Evolutionary conservation across 2,888 invertebrate genomes (phyloP), one percentile per base, ranked within the genome.

Genomic region (Nemoura dubitans): DNA sequence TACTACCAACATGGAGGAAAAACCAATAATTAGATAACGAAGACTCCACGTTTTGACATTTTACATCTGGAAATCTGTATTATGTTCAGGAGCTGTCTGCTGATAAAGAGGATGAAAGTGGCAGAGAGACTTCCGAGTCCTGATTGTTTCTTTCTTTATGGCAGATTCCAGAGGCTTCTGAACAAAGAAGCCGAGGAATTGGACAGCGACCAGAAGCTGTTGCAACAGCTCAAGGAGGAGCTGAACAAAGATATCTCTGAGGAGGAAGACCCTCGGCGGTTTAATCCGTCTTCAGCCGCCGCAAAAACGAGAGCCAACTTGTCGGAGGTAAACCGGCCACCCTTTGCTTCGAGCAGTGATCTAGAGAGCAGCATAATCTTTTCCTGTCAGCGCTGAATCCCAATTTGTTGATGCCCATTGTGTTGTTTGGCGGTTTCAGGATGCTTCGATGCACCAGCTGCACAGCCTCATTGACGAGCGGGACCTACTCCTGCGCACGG

Each of bases 401-500:
- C 25, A 80, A 27, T 16, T 3, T 80, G 5, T 25, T 25, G 3
- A 2, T 6, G 5, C 28, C 16, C 16, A 27, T 80, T 6, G n/a
- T 5, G 1, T 80, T 80, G 26, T 16, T 80, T 5, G 27, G n/a
- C 27, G 27, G 2, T 27, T 80, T 7, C 26, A n/a, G 26, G 26
- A 5, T 26, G 14, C 14, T 6, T 0, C 16, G 28, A 3, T 5
- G 81, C 81, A 30, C 6, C 21, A 5, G n/a, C 28, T 25, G 43
- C 43, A 59, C n/a, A 43, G 83, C 59, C 30, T 87, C 26, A 36
- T 86, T 3, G 91, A 92, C 2, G 92, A 93, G 89, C 92, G 94
- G 0, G 93, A 93, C 87, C 89, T 90, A 0, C 91, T 94, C 14
- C 90, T 93, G 3, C 92, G 92, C 78, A 91, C 92, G n/a, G 93